Percentiles rank a stretch among this genome's conserved stretches.
Evolutionary conservation across 2,888 invertebrate species (phyloP).

Genomic region (Crioceris asparagi): DNA sequence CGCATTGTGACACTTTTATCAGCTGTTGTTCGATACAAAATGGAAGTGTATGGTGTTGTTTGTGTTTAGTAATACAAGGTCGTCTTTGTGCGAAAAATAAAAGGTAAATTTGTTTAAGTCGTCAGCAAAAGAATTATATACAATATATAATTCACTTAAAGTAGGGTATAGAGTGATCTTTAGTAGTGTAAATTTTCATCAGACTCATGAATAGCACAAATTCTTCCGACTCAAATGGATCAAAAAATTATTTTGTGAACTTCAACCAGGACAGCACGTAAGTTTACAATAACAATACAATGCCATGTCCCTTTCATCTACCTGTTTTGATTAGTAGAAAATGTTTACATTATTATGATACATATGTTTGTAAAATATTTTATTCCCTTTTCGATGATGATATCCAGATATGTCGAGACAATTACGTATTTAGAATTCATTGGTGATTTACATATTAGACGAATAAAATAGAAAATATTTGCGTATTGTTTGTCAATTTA

Average conservation of each 20-base stretch:
- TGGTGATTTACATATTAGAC: too few species aligned
- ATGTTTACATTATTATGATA: too few species aligned
- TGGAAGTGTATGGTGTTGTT: constrained; percentile 25
- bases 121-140: constrained; percentile 4
- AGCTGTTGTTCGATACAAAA: constrained; percentile 29
- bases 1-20: constrained; percentile 15
- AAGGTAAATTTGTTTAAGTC: constrained; percentile 15
- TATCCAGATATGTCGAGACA: too few species aligned
- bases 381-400: too few species aligned
- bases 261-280: constrained; percentile 98
- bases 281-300: constrained; percentile 49
- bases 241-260: constrained; percentile 85
- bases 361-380: too few species aligned
- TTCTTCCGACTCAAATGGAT: constrained; percentile 60
- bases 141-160: background rate
- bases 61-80: constrained; percentile 41
- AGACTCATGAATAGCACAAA: constrained; percentile 74
- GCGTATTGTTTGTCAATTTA: too few species aligned
- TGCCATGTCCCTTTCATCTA: too few species aligned
- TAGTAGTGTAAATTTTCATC: constrained; percentile 33
- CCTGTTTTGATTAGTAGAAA: too few species aligned
- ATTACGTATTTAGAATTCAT: too few species aligned
- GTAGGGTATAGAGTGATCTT: constrained; percentile 25
- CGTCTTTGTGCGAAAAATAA: constrained; percentile 56
- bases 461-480: too few species aligned